Conservation (phyloP, 30 jellyfish, hydroid and myxozoan genomes). For the Clytia hemisphaerica region DNA sequence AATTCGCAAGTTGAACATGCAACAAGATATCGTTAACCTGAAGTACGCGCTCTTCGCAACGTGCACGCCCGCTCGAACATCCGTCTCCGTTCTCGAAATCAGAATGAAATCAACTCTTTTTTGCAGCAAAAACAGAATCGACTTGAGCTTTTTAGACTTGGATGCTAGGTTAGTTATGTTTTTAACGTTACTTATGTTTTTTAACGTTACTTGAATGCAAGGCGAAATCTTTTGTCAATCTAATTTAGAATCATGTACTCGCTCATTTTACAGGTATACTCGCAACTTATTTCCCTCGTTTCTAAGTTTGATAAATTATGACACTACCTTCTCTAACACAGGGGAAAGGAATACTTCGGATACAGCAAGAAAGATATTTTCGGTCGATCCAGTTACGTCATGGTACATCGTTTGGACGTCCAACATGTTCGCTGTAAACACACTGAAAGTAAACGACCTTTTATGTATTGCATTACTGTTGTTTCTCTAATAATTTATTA, state of each 20-base stretch:
- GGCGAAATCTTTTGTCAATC: no score
- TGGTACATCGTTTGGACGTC: constrained; percentile 87
- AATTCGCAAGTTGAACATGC: constrained; percentile 39
- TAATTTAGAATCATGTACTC: no score
- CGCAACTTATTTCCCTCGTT: no score
- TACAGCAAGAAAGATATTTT: constrained; percentile 78
- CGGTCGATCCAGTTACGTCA: constrained; percentile 86
- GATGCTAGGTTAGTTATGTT: constrained; percentile 66
- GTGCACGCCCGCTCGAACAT: constrained; percentile 77
- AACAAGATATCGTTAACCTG: constrained; percentile 38
- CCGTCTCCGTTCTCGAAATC: constrained; percentile 73
- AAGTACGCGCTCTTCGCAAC: constrained; percentile 73
- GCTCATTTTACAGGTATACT: no score
- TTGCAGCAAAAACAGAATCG: constrained; percentile 86
- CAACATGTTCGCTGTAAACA: constrained; percentile 91
- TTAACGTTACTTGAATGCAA: no score
- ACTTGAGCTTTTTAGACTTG: constrained; percentile 75
- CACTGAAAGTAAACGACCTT: constrained; percentile 71
- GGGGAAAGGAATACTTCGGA: constrained; percentile 91
- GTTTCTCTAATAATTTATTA: no score
- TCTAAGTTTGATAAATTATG: no score
- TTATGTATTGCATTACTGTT: no score
- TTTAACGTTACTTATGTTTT: no score
- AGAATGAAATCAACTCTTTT: constrained; percentile 82
- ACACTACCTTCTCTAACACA: no score